A percentile compares a stretch with the other conserved stretches of the same genome.
These are phyloP conservation scores for Pelagia noctiluca DNA, from an alignment of 30 jellyfish, hydroid and myxozoan genomes.

Conservation along the genomic window DNA sequence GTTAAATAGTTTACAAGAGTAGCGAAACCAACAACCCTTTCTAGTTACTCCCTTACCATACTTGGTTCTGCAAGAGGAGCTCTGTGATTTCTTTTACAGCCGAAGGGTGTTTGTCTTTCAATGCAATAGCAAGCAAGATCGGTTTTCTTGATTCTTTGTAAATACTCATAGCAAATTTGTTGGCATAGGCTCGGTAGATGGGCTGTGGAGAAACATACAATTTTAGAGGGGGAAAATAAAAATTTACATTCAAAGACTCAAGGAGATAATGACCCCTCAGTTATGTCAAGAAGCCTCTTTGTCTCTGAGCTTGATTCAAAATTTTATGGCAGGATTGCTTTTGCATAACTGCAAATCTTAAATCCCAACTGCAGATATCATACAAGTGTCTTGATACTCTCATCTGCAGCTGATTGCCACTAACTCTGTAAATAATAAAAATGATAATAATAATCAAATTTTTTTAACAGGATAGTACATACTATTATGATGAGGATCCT, in stretches of 20 bases:
- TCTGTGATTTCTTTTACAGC: conserved; percentile 36
- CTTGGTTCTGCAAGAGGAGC: conserved; percentile 34
- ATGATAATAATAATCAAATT: too few species aligned
- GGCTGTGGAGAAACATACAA: conserved; percentile 18
- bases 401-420: too few species aligned
- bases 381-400: too few species aligned
- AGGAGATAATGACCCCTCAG: background rate
- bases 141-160: conserved; percentile 67
- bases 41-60: conserved; percentile 54
- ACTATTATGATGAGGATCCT: too few species aligned
- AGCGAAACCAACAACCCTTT: too few species aligned
- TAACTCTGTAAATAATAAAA: too few species aligned
- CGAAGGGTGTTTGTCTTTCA: conserved; percentile 72
- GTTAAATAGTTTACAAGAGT: too few species aligned
- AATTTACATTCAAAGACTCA: background rate
- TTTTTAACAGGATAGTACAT: too few species aligned
- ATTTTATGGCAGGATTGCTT: too few species aligned
- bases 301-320: too few species aligned
- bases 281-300: too few species aligned
- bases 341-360: background rate
- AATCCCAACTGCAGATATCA: background rate
- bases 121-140: conserved; percentile 73
- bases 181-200: conserved; percentile 64
- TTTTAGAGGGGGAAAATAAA: background rate
- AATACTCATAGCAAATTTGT: conserved; percentile 58